phyloP scores from a whole-genome alignment of 2,113 vertebrate genomes.

The Nannobrachium achirus region DNA sequence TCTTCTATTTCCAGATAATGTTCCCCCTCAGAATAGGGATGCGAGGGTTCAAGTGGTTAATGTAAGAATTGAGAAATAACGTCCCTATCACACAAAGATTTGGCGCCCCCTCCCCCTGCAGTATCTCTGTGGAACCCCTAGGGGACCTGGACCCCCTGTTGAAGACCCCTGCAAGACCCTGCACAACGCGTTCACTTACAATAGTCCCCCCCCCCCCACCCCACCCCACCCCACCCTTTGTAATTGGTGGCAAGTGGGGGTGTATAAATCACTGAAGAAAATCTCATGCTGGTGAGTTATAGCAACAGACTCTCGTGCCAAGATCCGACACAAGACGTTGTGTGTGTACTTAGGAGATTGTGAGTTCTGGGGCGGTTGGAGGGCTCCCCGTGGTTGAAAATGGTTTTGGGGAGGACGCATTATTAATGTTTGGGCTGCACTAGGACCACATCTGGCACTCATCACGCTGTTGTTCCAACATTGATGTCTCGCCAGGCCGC shows the following conservation, averaged over 20 bases:
- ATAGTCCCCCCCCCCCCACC: conserved; percentile 31
- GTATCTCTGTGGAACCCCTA: too few relatives aligned
- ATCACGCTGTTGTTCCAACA: conserved; percentile 79
- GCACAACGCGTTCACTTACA: conserved; percentile 31
- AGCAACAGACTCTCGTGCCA: conserved; percentile 40
- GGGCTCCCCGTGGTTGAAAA: conserved; percentile 66
- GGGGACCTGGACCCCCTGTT: too few relatives aligned
- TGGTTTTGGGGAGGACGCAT: conserved; percentile 72
- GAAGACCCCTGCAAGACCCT: neutral
- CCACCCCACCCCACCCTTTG: conserved; percentile 18
- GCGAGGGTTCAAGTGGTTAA: too few relatives aligned
- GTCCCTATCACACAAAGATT: too few relatives aligned
- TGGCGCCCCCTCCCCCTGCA: too few relatives aligned
- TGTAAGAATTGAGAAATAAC: too few relatives aligned
- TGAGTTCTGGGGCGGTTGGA: conserved; percentile 65
- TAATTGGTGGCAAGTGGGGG: conserved; percentile 52
- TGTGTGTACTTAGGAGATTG: conserved; percentile 68
- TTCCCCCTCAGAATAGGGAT: too few relatives aligned
- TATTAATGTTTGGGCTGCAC: conserved; percentile 78
- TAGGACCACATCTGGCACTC: conserved; percentile 78
- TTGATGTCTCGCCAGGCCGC: conserved; percentile 76
- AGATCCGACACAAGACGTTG: conserved; percentile 53
- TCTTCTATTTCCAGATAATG: too few relatives aligned
- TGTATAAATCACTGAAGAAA: conserved; percentile 55
- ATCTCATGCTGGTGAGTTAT: conserved; percentile 59